These are phyloP conservation scores for Nesoenas mayeri DNA, from an alignment of 2,113 vertebrate genomes.

Conservation along the genomic window DNA sequence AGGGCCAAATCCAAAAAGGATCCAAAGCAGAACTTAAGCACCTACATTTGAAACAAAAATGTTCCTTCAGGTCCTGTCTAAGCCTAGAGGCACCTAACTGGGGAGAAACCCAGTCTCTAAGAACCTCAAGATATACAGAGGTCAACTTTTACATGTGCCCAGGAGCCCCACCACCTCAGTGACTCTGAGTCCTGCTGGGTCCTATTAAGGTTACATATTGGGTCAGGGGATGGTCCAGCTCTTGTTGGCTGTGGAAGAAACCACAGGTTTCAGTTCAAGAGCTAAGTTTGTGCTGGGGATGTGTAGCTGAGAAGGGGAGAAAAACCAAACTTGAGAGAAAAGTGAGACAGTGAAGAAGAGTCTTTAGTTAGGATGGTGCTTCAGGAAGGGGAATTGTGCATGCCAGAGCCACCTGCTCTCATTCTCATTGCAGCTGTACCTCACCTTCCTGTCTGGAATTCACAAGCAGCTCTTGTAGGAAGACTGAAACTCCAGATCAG, in stretches of 20 bases:
- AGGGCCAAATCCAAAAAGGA: neutral
- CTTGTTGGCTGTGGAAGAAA: neutral
- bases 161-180: neutral
- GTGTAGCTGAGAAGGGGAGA: neutral
- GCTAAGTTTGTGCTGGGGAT: neutral
- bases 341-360: neutral
- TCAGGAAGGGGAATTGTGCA: neutral
- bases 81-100: neutral
- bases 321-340: neutral
- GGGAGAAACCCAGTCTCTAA: neutral
- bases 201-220: neutral
- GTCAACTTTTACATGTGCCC: neutral
- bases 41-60: neutral
- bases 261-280: neutral
- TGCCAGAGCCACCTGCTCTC: neutral
- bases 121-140: neutral
- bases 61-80: neutral
- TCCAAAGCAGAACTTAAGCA: neutral
- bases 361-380: neutral
- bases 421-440: neutral
- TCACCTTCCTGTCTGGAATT: neutral
- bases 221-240: neutral
- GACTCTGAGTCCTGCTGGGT: neutral
- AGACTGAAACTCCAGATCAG: neutral
- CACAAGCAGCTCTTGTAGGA: neutral